Evolutionary conservation across 2,113 vertebrate genomes (phyloP).

Genomic region (Apus apus): DNA sequence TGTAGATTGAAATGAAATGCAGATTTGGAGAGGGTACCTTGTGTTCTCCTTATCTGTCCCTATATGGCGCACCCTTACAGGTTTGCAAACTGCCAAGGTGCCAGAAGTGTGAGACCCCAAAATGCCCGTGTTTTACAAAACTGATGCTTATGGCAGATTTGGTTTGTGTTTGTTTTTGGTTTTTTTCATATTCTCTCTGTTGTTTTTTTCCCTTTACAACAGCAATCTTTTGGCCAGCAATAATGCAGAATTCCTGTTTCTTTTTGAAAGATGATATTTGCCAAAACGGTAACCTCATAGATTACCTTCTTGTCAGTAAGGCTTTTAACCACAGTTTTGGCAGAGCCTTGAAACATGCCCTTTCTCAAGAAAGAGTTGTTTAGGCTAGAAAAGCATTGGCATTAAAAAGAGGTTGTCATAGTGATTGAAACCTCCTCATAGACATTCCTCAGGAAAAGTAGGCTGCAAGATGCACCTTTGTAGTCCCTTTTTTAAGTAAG

Average conservation of each 20-base stretch:
- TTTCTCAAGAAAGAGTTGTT: constrained; percentile 73
- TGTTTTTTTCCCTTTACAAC: background rate
- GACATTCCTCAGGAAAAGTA: constrained; percentile 74
- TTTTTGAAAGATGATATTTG: constrained; percentile 44
- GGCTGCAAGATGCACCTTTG: constrained; percentile 74
- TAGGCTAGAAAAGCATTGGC: constrained; percentile 71
- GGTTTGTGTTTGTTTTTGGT: background rate
- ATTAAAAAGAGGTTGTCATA: constrained; percentile 77
- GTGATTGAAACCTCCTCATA: constrained; percentile 74
- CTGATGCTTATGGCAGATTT: background rate
- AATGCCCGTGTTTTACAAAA: background rate
- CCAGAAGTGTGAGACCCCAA: background rate
- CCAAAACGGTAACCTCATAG: constrained; percentile 67
- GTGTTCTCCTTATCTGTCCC: background rate
- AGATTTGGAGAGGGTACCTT: background rate
- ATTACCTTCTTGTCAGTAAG: constrained; percentile 64
- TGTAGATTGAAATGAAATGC: background rate
- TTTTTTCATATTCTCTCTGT: background rate
- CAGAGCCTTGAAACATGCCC: constrained; percentile 65
- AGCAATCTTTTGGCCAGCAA: background rate
- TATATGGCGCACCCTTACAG: background rate
- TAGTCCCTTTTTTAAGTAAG: constrained; percentile 71
- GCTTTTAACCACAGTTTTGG: constrained; percentile 65
- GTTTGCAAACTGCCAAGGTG: background rate
- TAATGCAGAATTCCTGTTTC: constrained; percentile 29